Percentiles rank a stretch among this genome's conserved stretches.
These are phyloP conservation scores for Ricordea florida DNA, from an alignment of 92 coral and sea anemone species.

Conservation along the genomic window DNA sequence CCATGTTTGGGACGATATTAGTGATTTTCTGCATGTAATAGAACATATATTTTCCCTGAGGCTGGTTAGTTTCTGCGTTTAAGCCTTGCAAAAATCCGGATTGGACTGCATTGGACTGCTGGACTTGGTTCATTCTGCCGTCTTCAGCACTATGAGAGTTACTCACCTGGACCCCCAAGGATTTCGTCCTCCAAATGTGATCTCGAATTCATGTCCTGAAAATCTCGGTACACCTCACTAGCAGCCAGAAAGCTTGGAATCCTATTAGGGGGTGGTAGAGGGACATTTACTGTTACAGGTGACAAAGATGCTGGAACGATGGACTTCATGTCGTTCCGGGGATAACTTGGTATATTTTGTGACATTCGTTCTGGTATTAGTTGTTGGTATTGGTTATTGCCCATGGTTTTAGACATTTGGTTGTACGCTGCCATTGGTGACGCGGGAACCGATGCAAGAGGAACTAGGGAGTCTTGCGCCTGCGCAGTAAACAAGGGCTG, in stretches of 20 bases:
- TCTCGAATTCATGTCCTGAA: conserved; percentile 34
- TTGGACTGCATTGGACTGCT: not conserved
- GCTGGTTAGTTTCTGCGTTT: no score
- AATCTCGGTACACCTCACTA: conserved; percentile 43
- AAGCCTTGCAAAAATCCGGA: no score
- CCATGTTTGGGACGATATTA: no score
- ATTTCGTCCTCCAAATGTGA: conserved; percentile 29
- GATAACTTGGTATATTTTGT: not conserved
- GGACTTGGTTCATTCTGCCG: no score
- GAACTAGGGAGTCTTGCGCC: not conserved
- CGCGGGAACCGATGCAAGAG: no score
- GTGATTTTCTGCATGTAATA: no score
- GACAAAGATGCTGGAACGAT: not conserved
- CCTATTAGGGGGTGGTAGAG: conserved; percentile 20
- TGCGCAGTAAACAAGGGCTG: no score
- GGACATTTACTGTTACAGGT: conserved; percentile 16
- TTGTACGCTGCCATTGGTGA: no score
- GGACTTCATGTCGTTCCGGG: conserved; percentile 1
- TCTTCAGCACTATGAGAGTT: no score
- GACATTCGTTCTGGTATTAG: not conserved
- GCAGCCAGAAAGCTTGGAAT: conserved; percentile 42
- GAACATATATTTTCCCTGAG: no score
- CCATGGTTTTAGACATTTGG: conserved; percentile 10
- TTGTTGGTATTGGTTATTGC: conserved; percentile 10
- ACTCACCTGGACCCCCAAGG: conserved; percentile 7